Evolutionary conservation across 2,113 vertebrate species (phyloP).

Genomic region (Argyrosomus japonicus): DNA sequence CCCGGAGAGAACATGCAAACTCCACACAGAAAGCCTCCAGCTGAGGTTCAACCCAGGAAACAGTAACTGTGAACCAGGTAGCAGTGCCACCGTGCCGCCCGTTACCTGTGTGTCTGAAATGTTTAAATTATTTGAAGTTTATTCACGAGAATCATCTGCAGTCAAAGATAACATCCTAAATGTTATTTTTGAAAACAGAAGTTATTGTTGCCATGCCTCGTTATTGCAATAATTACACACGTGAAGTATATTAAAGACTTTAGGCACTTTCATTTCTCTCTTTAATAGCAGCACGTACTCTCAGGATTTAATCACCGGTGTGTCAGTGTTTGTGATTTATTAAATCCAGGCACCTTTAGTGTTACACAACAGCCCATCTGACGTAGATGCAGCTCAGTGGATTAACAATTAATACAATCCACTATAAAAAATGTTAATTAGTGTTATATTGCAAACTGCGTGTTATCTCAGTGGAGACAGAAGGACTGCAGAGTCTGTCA

Average conservation of each 20-base stretch:
- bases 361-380: not conserved
- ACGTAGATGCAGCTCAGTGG: not conserved
- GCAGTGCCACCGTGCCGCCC: too few relatives aligned
- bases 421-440: not conserved
- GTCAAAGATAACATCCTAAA: not conserved
- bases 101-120: too few relatives aligned
- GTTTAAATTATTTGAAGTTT: not conserved
- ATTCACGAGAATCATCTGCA: not conserved
- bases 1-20: too few relatives aligned
- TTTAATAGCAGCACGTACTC: not conserved
- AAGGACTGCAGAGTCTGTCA: not conserved
- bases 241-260: not conserved
- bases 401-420: not conserved
- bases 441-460: not conserved
- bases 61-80: too few relatives aligned
- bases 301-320: not conserved
- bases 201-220: not conserved
- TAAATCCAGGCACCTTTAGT: constrained; percentile 17
- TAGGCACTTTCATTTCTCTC: not conserved
- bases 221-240: constrained; percentile 12
- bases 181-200: not conserved
- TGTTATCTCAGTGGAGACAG: not conserved
- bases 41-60: too few relatives aligned
- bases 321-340: not conserved
- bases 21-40: too few relatives aligned